Evolutionary conservation across 2,113 vertebrate genomes (phyloP).

Genomic region (Paralichthys olivaceus): DNA sequence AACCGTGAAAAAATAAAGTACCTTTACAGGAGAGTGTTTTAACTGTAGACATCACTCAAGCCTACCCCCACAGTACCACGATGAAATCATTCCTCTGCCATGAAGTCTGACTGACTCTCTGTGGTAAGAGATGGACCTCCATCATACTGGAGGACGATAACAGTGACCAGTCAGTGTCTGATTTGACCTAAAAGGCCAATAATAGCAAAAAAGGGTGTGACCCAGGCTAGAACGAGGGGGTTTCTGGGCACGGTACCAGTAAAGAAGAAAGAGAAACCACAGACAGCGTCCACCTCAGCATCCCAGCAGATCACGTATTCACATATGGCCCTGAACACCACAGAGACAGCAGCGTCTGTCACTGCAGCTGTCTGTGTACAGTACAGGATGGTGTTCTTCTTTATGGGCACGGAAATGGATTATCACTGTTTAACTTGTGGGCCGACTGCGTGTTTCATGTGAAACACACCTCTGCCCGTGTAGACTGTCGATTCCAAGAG

Average conservation of each 20-base stretch:
- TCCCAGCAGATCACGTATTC: conserved; percentile 23
- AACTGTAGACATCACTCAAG: background rate
- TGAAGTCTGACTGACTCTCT: background rate
- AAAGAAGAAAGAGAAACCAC: conserved; percentile 54
- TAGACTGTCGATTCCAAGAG: background rate
- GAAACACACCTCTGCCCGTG: background rate
- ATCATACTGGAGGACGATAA: background rate
- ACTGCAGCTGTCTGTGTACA: background rate
- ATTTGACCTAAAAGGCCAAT: conserved; percentile 13
- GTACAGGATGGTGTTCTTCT: conserved; percentile 5
- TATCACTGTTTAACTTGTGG: conserved; percentile 13
- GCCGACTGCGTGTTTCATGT: background rate
- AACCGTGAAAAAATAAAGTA: background rate
- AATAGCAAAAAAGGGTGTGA: background rate
- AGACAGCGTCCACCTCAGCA: conserved; percentile 43
- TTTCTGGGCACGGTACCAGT: conserved; percentile 53
- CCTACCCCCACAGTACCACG: background rate
- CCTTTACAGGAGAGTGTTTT: background rate
- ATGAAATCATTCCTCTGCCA: background rate
- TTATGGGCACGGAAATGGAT: conserved; percentile 12
- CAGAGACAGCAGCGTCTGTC: conserved; percentile 27
- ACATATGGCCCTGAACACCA: conserved; percentile 44
- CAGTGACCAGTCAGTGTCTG: background rate
- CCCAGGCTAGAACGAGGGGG: conserved; percentile 22
- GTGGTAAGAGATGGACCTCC: background rate